Percentiles rank a stretch among this genome's conserved stretches.
Conservation (phyloP, 2,113 vertebrate genomes). For the Agelaius phoeniceus region DNA sequence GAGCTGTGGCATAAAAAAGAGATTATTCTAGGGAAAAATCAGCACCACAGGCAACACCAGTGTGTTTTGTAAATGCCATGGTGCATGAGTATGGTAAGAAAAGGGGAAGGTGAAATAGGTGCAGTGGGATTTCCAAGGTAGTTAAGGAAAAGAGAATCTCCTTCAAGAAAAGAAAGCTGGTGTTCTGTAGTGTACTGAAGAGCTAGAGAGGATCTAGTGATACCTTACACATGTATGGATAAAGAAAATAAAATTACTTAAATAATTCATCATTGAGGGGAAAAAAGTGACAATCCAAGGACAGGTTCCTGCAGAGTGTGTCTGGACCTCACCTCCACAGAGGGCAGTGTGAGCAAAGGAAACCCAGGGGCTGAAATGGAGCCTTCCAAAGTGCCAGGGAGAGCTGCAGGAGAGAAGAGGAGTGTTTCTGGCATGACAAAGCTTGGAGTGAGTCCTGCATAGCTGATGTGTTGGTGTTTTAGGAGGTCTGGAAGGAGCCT, state of each 20-base stretch:
- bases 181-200: background rate
- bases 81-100: background rate
- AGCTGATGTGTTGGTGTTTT: background rate
- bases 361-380: background rate
- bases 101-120: background rate
- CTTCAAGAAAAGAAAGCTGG: background rate
- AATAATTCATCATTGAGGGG: background rate
- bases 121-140: background rate
- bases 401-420: background rate
- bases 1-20: background rate
- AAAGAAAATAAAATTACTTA: background rate
- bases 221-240: background rate
- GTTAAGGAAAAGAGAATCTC: background rate
- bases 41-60: background rate
- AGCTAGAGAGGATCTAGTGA: background rate
- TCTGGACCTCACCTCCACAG: constrained; percentile 2
- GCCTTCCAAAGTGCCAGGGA: background rate
- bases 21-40: background rate
- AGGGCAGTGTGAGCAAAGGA: constrained; percentile 33
- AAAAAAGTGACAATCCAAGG: background rate
- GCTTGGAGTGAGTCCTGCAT: background rate
- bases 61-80: background rate
- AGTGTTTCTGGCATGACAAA: background rate
- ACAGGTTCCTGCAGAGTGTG: background rate
- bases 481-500: background rate